Base-by-base conservation (phyloP, 2,113 vertebrate species). In the Eleginops maclovinus region DNA sequence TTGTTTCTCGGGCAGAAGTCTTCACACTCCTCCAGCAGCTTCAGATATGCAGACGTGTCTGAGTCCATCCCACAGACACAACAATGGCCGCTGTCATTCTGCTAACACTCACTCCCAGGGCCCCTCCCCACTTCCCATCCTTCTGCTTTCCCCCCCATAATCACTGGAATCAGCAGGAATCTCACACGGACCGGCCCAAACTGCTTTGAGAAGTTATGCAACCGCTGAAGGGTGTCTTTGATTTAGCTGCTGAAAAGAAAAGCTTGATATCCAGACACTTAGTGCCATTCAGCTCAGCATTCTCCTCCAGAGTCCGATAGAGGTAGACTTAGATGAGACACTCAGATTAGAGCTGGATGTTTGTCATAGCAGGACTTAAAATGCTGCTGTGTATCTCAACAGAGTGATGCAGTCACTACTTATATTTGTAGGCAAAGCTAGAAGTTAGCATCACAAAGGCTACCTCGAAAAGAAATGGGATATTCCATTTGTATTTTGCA, bases 41-140 rank as follows among this genome's bases (percentile, higher is more conserved):
- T 21, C 63, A 81, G 72, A 67, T 74, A 75, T 89, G 76, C 78
- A 81, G 84, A 58, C 73, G 26, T 4, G 67, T 82, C 77, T 88
- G 43, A 56, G 56, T 51, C 46, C 72, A 65, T 72, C 85, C 88
- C 88, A 87, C 88, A 79, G 89, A 66, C 53, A 77, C 83, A 80
- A 90, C 87, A 92, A 91, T 79, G 77, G 81, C 82, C 49, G 74
- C 79, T 88, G 86, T 91, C 84, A 84, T 80, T 71, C 73, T 40
- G 58, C 76, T 83, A 75, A 65, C 71, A 65, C 70, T 78, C 76
- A 28, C 79, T 75, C 62, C 44, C 49, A 12, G 74, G 75, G 74
- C 84, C 81, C 70, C 61, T n/a, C n/a, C 56, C 36, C 1, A 61
- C 81, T 70, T 82, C 82, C 66, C 78, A 66, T 70, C 80, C 68